phyloP scores from a whole-genome alignment of 1,140 invertebrate genomes.

The Bombus consobrinus region DNA sequence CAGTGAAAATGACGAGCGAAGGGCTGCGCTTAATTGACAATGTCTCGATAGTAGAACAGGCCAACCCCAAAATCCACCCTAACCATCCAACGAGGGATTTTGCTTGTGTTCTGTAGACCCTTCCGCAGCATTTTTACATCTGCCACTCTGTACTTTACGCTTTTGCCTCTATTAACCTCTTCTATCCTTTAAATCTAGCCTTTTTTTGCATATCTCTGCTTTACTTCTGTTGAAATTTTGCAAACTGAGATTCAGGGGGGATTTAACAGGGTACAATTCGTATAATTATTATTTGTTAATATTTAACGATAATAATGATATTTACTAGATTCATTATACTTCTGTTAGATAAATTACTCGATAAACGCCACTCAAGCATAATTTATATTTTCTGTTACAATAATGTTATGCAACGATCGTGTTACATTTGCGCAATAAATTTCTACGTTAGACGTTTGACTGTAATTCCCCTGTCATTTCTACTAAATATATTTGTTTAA shows the following conservation, averaged over 20 bases:
- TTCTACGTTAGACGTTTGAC: too few species aligned
- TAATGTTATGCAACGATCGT: too few species aligned
- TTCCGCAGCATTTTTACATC: constrained; percentile 55
- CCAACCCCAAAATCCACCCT: constrained; percentile 60
- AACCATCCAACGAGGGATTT: constrained; percentile 41
- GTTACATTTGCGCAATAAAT: too few species aligned
- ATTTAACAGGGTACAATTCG: too few species aligned
- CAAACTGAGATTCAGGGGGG: not conserved
- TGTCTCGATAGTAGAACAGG: constrained; percentile 62
- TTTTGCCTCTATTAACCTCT: constrained; percentile 18
- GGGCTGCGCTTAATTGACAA: constrained; percentile 75
- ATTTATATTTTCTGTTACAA: too few species aligned
- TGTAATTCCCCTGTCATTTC: too few species aligned
- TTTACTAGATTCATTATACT: too few species aligned
- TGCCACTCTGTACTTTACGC: constrained; percentile 7
- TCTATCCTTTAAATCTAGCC: constrained; percentile 12
- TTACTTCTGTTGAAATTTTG: not conserved
- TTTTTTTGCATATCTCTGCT: constrained; percentile 22
- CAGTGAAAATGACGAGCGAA: constrained; percentile 68
- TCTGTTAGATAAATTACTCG: too few species aligned
- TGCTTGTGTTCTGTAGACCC: constrained; percentile 36
- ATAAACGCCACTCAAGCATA: too few species aligned
- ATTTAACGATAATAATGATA: too few species aligned
- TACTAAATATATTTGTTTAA: too few species aligned
- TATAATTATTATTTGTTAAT: too few species aligned